phyloP scores from a whole-genome alignment of 2,113 vertebrate species.

The Sapajus apella region DNA sequence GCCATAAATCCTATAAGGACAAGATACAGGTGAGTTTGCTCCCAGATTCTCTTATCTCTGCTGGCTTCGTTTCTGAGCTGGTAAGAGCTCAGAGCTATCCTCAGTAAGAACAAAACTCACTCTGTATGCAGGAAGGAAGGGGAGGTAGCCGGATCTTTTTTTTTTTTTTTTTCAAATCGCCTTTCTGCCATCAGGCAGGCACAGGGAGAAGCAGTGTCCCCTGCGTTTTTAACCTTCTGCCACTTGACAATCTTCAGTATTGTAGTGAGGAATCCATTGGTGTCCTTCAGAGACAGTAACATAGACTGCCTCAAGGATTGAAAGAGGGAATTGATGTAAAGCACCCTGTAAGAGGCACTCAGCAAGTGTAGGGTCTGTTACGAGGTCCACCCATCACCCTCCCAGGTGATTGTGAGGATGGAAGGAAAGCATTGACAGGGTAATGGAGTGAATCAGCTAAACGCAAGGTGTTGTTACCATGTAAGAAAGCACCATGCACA shows the following conservation, averaged over 20 bases:
- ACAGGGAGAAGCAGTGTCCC: background rate
- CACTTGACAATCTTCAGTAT: background rate
- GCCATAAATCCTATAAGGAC: no score
- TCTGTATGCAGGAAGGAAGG: background rate
- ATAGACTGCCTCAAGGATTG: background rate
- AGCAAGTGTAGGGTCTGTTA: accelerated
- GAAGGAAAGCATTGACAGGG: background rate
- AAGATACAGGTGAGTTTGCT: background rate
- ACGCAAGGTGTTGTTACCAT: accelerated
- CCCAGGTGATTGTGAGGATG: background rate
- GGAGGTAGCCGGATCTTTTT: background rate
- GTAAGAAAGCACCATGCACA: background rate
- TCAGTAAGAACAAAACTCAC: background rate
- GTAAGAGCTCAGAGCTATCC: background rate
- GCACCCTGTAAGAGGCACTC: accelerated
- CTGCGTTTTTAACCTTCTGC: background rate
- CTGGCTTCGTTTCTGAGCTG: background rate
- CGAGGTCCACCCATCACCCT: background rate
- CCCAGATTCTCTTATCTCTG: background rate
- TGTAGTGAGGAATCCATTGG: background rate
- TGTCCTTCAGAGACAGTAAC: background rate
- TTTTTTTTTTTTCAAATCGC: background rate
- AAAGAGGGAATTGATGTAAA: accelerated
- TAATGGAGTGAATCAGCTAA: background rate
- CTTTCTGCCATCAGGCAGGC: background rate